Evolutionary conservation across 2,797 vertebrate species (phyloP).

Genomic region (Acridotheres tristis): DNA sequence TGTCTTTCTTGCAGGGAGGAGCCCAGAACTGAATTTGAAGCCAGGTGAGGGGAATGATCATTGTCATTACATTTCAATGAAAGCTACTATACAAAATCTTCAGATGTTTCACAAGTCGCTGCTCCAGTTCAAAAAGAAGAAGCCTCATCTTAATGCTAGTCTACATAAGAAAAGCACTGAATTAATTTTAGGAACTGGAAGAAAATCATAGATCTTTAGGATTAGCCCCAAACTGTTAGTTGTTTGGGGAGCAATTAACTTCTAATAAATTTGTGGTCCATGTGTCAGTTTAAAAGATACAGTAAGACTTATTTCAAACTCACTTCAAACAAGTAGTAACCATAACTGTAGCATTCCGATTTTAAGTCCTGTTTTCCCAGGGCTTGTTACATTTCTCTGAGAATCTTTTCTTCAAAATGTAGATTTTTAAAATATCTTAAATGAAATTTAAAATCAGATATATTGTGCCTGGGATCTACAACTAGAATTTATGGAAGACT

Average conservation of each 20-base stretch:
- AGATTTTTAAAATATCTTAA: neutral
- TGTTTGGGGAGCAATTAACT: neutral
- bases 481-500: neutral
- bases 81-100: neutral
- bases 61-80: neutral
- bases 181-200: neutral
- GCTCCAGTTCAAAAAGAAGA: neutral
- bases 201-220: neutral
- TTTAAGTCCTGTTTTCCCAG: neutral
- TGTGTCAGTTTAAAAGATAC: neutral
- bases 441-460: neutral
- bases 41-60: neutral
- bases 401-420: neutral
- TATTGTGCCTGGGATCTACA: neutral
- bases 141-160: neutral
- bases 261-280: neutral
- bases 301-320: neutral
- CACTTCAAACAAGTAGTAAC: neutral
- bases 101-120: neutral
- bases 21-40: neutral
- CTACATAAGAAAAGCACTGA: neutral
- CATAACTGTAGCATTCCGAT: neutral
- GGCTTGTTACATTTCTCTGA: neutral
- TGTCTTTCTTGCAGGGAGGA: neutral
- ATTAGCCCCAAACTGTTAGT: neutral